Evolutionary conservation across 2,888 invertebrate genomes (phyloP), one percentile per base, ranked within the genome.

Genomic region (Andrena bicolor): DNA sequence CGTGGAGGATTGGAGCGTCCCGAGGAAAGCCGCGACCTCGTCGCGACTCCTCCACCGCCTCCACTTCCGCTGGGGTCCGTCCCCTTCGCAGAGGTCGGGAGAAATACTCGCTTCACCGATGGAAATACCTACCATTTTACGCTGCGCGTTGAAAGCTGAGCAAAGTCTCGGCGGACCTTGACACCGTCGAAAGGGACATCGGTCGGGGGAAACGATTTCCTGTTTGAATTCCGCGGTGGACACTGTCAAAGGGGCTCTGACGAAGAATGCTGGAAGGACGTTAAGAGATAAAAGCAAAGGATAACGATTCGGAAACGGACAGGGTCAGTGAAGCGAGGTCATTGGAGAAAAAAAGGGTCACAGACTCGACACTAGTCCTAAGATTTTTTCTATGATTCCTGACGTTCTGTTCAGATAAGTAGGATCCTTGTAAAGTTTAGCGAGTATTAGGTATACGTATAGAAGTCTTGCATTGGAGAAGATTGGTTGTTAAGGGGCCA

Each of bases 21-120:
- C 56, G n/a, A n/a, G 69, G 68, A 56, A 41, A 70, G 48, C 58
- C 69, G 28, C 48, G 69, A 58, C 20, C 60, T 32, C 60, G 60
- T 20, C 41, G 56, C 58, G 32, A 58, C 58, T 8, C n/a, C 10
- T 13, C 60, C 70, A 6, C 48, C 63, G 49, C 41, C 71, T 13
- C 20, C 41, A 16, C 20, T 68, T 56, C 68, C 49, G 7, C 16
- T 4, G 16, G 30, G 10, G 6, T n/a, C 58, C 41, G 30, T 41
- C 20, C 32, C 1, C 7, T 23, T 30, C 53, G 8, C 0, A 32
- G 2, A 35, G 7, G 5, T 60, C 30, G 16, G 2, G 30, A n/a
- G n/a, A 16, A 60, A 8, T 56, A n/a, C 51, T 20, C 20, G 51
- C 41, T 41, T 16, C 41, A 16, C 1, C 41, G 41, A 41, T 13